Evolutionary conservation across 2,888 invertebrate species (phyloP).

Genomic region (Sepioteuthis lessoniana): DNA sequence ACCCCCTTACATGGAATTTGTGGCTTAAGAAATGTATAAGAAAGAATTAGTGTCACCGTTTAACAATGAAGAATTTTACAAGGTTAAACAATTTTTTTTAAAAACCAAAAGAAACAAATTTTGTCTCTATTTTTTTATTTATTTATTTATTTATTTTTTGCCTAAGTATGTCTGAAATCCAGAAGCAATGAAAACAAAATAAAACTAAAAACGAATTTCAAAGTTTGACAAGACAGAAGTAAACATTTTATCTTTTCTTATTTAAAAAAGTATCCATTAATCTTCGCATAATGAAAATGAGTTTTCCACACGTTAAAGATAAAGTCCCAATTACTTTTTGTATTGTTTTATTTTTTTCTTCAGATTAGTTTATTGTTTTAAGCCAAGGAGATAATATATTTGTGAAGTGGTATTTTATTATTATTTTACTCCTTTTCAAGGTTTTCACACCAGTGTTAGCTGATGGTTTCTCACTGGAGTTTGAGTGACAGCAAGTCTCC

Average conservation of each 20-base stretch:
- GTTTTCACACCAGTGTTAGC: too few relatives aligned
- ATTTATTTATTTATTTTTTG: not conserved
- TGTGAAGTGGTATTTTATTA: not conserved
- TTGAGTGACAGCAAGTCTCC: too few relatives aligned
- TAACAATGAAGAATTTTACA: not conserved
- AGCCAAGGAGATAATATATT: not conserved
- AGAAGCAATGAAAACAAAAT: not conserved
- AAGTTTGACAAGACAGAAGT: not conserved
- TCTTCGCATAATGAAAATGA: not conserved
- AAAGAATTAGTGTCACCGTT: too few relatives aligned
- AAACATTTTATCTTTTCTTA: not conserved
- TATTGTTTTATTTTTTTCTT: not conserved
- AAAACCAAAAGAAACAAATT: not conserved
- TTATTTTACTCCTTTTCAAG: too few relatives aligned
- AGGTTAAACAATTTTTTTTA: too few relatives aligned
- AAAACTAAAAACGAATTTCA: not conserved
- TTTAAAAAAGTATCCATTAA: not conserved
- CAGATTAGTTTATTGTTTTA: not conserved
- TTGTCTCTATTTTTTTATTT: not conserved
- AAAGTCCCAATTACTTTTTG: too few relatives aligned
- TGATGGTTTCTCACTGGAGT: too few relatives aligned
- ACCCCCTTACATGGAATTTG: too few relatives aligned
- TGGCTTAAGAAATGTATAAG: not conserved
- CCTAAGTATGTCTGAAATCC: not conserved
- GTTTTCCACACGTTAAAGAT: not conserved